Evolutionary conservation across 2,113 vertebrate species (phyloP), one percentile per base, ranked within the genome.

Genomic region (Brachionichthys hirsutus): DNA sequence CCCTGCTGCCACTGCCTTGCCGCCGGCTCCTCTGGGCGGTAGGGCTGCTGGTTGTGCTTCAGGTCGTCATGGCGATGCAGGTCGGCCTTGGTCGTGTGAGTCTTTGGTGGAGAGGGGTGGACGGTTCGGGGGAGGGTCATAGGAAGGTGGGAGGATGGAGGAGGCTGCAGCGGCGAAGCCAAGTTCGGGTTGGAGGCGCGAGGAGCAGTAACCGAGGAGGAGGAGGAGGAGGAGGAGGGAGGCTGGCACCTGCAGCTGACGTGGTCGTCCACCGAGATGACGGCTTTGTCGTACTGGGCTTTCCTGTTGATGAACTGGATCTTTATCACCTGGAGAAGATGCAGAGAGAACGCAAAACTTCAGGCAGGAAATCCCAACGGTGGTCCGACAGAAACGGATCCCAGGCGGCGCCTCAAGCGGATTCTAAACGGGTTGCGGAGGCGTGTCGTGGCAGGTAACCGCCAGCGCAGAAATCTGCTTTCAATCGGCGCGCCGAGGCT

Each of bases 181-280:
- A 34, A 65, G 50, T 59, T 52, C 59, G 86, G 80, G 35, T 77
- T 79, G 65, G 82, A 4, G 3, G 73, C 18, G 50, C 36, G 67
- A 67, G 75, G 44, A 24, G 63, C 3, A 19, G 77, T 12, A 48
- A n/a, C 71, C 16, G 71, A 54, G 3, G 75, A 16, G 8, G 73
- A 70, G 2, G 78, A 42, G 1, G 55, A 40, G 1, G 83, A 17
- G 0, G 87, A 41, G 1, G 73, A 30, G 1, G 87, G 18, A 0
- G 84, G 47, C 54, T 95, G 92, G 70, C 95, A 97, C 67, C 89
- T 91, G 77, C 97, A 99, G 9, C 87, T 92, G 67, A 96, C 74
- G 0, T 99, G 96, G 82, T 99, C 97, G 62, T 95, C 93, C 81
- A 99, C 91, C 12, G 94, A 90, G 84, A 99, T 93, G 2, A 94